Evolutionary conservation across 2,797 vertebrate genomes (phyloP).

Genomic region (Macrochelys suwanniensis): DNA sequence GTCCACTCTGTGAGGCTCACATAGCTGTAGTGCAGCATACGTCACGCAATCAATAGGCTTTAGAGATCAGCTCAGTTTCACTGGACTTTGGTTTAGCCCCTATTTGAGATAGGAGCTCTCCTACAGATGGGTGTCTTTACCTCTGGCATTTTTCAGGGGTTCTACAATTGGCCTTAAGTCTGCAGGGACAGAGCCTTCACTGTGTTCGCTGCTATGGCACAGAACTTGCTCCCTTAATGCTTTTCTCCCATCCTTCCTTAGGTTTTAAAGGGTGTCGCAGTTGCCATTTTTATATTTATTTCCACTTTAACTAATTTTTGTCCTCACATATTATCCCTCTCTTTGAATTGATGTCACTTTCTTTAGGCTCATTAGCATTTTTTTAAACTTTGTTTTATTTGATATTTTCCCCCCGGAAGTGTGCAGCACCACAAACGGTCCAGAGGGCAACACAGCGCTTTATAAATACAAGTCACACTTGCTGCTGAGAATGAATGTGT

Average conservation of each 20-base stretch:
- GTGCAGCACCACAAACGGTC: slow-evolving; percentile 59
- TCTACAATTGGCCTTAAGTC: neutral
- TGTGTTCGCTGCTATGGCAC: neutral
- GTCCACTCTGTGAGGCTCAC: neutral
- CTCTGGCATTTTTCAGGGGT: neutral
- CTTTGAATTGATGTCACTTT: slow-evolving; percentile 67
- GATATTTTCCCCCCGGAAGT: slow-evolving; percentile 65
- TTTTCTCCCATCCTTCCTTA: slow-evolving; percentile 15
- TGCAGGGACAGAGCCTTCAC: neutral
- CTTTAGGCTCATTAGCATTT: slow-evolving; percentile 55
- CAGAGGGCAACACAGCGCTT: slow-evolving; percentile 43
- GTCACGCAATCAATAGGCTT: neutral
- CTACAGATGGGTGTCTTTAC: neutral
- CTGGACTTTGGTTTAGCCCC: neutral
- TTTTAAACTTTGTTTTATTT: slow-evolving; percentile 69
- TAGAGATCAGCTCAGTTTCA: neutral
- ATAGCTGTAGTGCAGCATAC: neutral
- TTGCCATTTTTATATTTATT: slow-evolving; percentile 33
- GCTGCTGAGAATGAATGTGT: slow-evolving; percentile 50
- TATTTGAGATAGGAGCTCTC: neutral
- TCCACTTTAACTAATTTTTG: slow-evolving; percentile 31
- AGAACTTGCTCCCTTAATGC: neutral
- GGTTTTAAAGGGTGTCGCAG: neutral
- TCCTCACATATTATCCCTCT: slow-evolving; percentile 44
- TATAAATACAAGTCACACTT: slow-evolving; percentile 67